phyloP scores from a whole-genome alignment of 2,113 vertebrate genomes.

The Hyaena hyaena region DNA sequence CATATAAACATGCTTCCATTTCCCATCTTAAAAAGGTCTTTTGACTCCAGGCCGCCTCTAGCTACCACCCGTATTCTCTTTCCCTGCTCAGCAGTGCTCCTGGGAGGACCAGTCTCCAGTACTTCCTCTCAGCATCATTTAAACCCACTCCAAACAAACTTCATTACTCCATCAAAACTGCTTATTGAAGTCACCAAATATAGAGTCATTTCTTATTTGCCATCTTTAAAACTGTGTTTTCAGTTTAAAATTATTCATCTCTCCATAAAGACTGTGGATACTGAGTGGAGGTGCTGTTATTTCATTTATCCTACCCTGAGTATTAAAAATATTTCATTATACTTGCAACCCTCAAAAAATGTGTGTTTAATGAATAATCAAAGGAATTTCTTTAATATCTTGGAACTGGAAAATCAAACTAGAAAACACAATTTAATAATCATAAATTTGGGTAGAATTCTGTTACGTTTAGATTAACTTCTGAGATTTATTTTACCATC shows the following conservation, averaged over 20 bases:
- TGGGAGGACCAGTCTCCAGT: not conserved
- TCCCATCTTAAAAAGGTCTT: not conserved
- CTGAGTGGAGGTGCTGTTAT: not conserved
- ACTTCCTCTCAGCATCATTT: not conserved
- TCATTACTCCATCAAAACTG: not conserved
- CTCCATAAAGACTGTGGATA: not conserved
- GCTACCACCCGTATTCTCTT: not conserved
- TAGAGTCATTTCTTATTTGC: not conserved
- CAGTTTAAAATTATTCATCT: not conserved
- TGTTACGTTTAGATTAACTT: not conserved
- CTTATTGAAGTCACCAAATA: not conserved
- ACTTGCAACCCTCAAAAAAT: not conserved
- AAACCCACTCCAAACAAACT: not conserved
- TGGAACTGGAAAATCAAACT: slow-evolving; percentile 1
- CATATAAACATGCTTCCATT: not conserved
- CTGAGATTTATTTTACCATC: not conserved
- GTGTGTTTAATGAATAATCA: not conserved
- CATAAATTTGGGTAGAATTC: not conserved
- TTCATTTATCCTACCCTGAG: not conserved
- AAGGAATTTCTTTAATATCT: not conserved
- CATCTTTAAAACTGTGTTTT: not conserved
- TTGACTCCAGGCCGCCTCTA: not conserved
- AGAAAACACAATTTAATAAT: not conserved
- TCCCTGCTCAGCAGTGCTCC: not conserved
- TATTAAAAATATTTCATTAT: slow-evolving; percentile 22